These are phyloP conservation scores for Actinostola sp. DNA, from an alignment of 92 coral and sea anemone genomes.

Conservation along the genomic window DNA sequence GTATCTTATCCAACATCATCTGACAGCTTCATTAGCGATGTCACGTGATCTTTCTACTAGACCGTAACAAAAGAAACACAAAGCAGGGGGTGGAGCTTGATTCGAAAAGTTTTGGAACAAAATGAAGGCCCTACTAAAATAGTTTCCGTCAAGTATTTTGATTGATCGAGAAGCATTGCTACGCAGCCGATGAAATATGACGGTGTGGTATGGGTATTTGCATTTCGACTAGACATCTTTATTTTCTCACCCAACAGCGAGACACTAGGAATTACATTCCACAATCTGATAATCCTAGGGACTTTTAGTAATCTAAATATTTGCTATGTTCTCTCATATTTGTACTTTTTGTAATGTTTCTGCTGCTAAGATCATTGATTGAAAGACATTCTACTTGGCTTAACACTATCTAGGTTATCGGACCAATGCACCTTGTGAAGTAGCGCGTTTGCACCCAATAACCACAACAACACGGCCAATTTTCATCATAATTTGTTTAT, in stretches of 20 bases:
- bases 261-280: constrained; percentile 36
- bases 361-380: constrained; percentile 27
- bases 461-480: neutral
- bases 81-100: constrained; percentile 15
- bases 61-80: neutral
- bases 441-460: constrained; percentile 16
- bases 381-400: no score
- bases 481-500: constrained; percentile 17
- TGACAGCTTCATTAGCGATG: constrained; percentile 6
- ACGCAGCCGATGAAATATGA: constrained; percentile 32
- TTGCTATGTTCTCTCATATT: constrained; percentile 12
- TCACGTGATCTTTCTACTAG: constrained; percentile 15
- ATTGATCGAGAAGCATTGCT: constrained; percentile 38
- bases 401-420: no score
- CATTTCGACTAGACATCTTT: constrained; percentile 48
- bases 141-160: constrained; percentile 30
- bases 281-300: constrained; percentile 24
- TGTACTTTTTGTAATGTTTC: constrained; percentile 33
- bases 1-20: constrained; percentile 2
- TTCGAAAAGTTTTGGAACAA: constrained; percentile 35
- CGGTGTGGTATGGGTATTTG: constrained; percentile 31
- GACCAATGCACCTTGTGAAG: no score
- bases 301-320: constrained; percentile 40
- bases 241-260: constrained; percentile 46
- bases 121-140: constrained; percentile 28